These are phyloP conservation scores for Drosophila ananassae DNA, from an alignment of 1,140 invertebrate genomes.

Conservation along the genomic window DNA sequence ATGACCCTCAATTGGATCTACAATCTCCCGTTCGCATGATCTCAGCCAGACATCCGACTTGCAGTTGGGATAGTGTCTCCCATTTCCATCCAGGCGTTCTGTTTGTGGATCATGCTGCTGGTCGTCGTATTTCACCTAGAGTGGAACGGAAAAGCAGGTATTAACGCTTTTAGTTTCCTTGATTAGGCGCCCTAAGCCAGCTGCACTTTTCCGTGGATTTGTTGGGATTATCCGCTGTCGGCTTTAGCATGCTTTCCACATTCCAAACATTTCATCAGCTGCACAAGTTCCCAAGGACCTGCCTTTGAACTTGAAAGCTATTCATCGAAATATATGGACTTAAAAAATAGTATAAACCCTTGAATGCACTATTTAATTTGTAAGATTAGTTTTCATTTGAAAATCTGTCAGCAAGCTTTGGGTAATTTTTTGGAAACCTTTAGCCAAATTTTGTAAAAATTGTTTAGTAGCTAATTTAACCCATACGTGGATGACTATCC, in stretches of 20 bases:
- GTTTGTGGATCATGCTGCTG: conserved; percentile 63
- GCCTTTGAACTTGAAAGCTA: not conserved
- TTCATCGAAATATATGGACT: too few species aligned
- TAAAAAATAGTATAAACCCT: too few species aligned
- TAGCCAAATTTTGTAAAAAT: conserved; percentile 29
- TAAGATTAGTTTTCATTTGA: conserved; percentile 8
- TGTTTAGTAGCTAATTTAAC: conserved; percentile 29
- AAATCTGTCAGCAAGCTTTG: conserved; percentile 36
- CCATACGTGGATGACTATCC: not conserved
- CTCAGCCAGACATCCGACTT: conserved; percentile 91
- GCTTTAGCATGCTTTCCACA: conserved; percentile 16
- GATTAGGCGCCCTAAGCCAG: conserved; percentile 7
- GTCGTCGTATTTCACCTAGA: conserved; percentile 75
- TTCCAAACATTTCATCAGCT: conserved; percentile 48
- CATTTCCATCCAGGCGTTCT: conserved; percentile 69
- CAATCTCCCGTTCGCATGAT: conserved; percentile 90
- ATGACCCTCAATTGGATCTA: conserved; percentile 87
- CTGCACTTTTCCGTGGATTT: conserved; percentile 51
- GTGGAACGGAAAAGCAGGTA: not conserved
- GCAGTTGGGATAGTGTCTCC: conserved; percentile 88
- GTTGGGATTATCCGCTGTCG: conserved; percentile 46
- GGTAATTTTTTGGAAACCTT: conserved; percentile 17
- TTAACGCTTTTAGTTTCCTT: conserved; percentile 7
- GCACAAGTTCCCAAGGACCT: conserved; percentile 33
- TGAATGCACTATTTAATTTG: not conserved